A percentile compares a stretch with the other conserved stretches of the same genome.
Conservation (phyloP, 2,113 vertebrate species). For the Andinoacara biseriatus region DNA sequence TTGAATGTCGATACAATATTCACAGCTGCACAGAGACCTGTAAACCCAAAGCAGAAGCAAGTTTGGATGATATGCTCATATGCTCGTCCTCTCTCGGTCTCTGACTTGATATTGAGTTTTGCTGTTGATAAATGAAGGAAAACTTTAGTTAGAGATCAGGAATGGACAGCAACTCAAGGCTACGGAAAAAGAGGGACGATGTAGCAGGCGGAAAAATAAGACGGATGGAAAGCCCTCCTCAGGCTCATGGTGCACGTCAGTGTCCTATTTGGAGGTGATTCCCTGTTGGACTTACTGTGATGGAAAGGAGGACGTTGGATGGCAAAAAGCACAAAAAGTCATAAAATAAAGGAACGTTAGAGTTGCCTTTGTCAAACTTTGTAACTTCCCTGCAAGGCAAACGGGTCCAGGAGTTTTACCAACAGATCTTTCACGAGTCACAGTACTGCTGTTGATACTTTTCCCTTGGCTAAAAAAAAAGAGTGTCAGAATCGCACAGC, state of each 20-base stretch:
- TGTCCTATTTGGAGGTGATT: slow-evolving; percentile 14
- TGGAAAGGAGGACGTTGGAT: background rate
- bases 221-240: background rate
- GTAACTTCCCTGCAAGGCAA: background rate
- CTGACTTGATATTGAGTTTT: background rate
- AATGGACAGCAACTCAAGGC: background rate
- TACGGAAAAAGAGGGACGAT: background rate
- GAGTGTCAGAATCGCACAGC: background rate
- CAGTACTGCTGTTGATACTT: too few species aligned
- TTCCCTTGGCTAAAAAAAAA: background rate
- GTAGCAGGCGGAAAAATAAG: background rate
- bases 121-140: background rate
- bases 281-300: too few species aligned
- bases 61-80: background rate
- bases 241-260: slow-evolving; percentile 10
- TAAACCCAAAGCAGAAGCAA: background rate
- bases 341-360: background rate
- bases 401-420: background rate
- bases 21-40: background rate
- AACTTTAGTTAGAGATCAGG: fast-evolving
- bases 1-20: too few species aligned
- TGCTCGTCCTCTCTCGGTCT: background rate
- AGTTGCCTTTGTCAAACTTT: too few species aligned
- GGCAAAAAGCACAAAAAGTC: background rate
- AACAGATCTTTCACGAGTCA: background rate